Evolutionary conservation across 2,797 vertebrate genomes (phyloP).

Genomic region (Gobio occitaniae): DNA sequence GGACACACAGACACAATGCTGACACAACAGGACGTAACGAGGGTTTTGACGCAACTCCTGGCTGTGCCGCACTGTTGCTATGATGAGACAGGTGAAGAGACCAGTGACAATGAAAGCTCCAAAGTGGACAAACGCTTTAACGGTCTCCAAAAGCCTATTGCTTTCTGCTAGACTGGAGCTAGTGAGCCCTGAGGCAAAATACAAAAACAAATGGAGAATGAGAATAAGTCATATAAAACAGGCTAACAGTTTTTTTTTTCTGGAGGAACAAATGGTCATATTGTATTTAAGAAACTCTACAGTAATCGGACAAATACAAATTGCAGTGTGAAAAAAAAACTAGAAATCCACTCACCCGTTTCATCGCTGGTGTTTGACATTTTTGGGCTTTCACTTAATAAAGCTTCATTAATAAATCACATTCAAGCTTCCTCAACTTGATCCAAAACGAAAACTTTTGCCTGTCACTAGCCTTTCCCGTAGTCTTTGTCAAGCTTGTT

Average conservation of each 20-base stretch:
- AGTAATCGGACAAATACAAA: background rate
- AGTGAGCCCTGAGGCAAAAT: slow-evolving; percentile 5
- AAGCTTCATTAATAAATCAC: background rate
- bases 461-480: too few relatives aligned
- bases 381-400: slow-evolving; percentile 1
- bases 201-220: background rate
- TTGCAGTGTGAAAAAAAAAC: background rate
- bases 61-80: slow-evolving; percentile 57
- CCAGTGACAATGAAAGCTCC: slow-evolving; percentile 66
- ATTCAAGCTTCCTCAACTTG: background rate
- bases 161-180: slow-evolving; percentile 24
- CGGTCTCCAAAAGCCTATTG: slow-evolving; percentile 49
- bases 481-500: slow-evolving; percentile 26
- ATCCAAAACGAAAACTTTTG: background rate
- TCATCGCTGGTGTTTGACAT: slow-evolving; percentile 32
- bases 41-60: slow-evolving; percentile 61
- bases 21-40: slow-evolving; percentile 66
- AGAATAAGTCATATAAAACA: background rate
- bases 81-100: slow-evolving; percentile 62
- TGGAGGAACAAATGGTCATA: background rate
- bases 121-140: slow-evolving; percentile 67
- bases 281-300: background rate
- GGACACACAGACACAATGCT: slow-evolving; percentile 66
- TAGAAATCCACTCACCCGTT: slow-evolving; percentile 20
- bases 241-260: background rate